Evolutionary conservation across 2,888 invertebrate species (phyloP), one percentile per base, ranked within the genome.

Genomic region (Polyploca ridens): DNA sequence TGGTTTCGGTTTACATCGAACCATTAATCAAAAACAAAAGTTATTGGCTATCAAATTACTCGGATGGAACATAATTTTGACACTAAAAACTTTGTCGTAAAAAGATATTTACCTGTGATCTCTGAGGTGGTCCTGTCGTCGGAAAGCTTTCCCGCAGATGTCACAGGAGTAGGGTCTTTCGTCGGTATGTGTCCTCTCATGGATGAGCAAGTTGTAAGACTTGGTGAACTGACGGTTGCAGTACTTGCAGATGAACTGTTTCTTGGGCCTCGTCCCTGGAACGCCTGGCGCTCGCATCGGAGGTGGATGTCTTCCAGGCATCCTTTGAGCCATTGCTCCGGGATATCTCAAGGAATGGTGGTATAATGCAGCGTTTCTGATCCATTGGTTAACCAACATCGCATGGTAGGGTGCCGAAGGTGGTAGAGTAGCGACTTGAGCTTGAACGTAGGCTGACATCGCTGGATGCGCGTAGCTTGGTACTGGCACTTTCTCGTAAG

Each of bases 171-270:
- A 99, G 13, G 99, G 99, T 69, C 99, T 95, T 90, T 99, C 99
- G 86, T 99, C 98, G 49, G 99, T 99, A 89, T 99, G 99, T 3
- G 99, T 99, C 82, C 99, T 95, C 88, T 99, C 99, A 89, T 99
- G 99, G 78, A 99, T 99, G 81, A 99, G 95, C 78, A 99, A 95
- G 90, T 99, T 99, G 95, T 99, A 99, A 62, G 98, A 98, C 90
- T 99, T 99, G 73, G 99, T 99, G 93, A 99, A 99, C 86, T 99
- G 98, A 49, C 99, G 96, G 86, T 98, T 97, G 94, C 99, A 99
- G 92, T 97, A 99, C 93, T 98, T 98, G 95, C 99, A 99, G 84
- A 99, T 99, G 93, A 99, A 99, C 92, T 99, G 96, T 77, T 96
- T 96, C 88, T 96, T 96, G 61, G 96, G 96, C 71, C 96, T 94